Conservation (phyloP, 2,113 vertebrate genomes). For the Thunnus thynnus region DNA sequence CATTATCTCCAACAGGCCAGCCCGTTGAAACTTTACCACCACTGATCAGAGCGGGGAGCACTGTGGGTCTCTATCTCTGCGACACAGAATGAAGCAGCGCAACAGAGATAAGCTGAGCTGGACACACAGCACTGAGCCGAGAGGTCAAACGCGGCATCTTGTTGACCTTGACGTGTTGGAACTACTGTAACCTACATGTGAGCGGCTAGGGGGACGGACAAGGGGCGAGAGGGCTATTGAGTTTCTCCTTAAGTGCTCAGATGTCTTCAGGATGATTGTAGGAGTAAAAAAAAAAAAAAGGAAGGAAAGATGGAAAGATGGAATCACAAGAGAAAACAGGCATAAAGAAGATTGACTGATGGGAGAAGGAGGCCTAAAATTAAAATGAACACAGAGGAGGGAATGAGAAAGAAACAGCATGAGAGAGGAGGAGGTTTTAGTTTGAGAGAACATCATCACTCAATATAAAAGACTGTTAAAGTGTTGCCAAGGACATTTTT, state of each 20-base stretch:
- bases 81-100: conserved; percentile 7
- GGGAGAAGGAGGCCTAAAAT: too few species aligned
- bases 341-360: too few species aligned
- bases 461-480: too few species aligned
- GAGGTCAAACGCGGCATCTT: conserved; percentile 31
- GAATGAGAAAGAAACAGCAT: too few species aligned
- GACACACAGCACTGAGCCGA: not conserved
- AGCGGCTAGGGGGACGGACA: not conserved
- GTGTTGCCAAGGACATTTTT: too few species aligned
- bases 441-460: too few species aligned
- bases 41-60: conserved; percentile 15
- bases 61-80: conserved; percentile 13
- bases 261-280: not conserved
- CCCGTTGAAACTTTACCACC: conserved; percentile 32
- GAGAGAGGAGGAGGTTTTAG: too few species aligned
- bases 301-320: too few species aligned
- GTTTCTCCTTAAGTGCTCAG: conserved; percentile 24
- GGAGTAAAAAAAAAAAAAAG: not conserved
- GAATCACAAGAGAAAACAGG: too few species aligned
- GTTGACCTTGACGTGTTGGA: conserved; percentile 57
- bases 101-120: conserved; percentile 21
- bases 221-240: conserved; percentile 24
- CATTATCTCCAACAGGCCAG: conserved; percentile 31
- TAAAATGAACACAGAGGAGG: too few species aligned
- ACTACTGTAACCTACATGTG: conserved; percentile 8